phyloP scores from a whole-genome alignment of 2,888 invertebrate species.

The Nymphalis urticae region DNA sequence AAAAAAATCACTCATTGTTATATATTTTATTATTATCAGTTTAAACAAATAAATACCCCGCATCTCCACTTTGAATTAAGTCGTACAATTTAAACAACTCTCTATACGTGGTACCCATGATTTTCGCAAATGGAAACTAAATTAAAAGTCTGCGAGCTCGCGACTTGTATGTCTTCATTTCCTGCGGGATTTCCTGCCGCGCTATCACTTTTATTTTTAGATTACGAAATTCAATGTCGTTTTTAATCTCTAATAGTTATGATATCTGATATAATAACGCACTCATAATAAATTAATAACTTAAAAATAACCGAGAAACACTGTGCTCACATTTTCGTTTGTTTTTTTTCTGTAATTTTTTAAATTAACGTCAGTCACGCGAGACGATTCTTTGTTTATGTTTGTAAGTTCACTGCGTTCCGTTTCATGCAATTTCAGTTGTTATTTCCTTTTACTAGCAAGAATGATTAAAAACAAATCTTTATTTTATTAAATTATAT shows the following conservation, averaged over 20 bases:
- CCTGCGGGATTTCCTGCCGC: constrained; percentile 66
- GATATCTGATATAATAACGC: constrained; percentile 19
- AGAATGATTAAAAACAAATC: not conserved
- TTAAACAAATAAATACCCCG: constrained; percentile 68
- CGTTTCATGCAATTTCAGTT: constrained; percentile 43
- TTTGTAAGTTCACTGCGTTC: constrained; percentile 50
- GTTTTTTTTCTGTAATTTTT: constrained; percentile 54
- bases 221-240: constrained; percentile 35
- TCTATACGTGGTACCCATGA: constrained; percentile 69
- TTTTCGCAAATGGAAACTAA: constrained; percentile 53
- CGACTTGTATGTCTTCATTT: constrained; percentile 65
- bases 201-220: constrained; percentile 53
- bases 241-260: constrained; percentile 21
- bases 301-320: constrained; percentile 25
- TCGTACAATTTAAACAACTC: constrained; percentile 82
- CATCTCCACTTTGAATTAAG: constrained; percentile 83
- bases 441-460: not conserved
- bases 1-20: constrained; percentile 10
- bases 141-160: constrained; percentile 56
- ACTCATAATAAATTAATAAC: constrained; percentile 19
- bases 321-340: constrained; percentile 48
- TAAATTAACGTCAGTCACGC: constrained; percentile 67
- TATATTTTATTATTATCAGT: not conserved
- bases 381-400: constrained; percentile 57
- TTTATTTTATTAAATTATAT: not conserved